Evolutionary conservation across 2,888 invertebrate genomes (phyloP).

Genomic region (Fragum whitleyi): DNA sequence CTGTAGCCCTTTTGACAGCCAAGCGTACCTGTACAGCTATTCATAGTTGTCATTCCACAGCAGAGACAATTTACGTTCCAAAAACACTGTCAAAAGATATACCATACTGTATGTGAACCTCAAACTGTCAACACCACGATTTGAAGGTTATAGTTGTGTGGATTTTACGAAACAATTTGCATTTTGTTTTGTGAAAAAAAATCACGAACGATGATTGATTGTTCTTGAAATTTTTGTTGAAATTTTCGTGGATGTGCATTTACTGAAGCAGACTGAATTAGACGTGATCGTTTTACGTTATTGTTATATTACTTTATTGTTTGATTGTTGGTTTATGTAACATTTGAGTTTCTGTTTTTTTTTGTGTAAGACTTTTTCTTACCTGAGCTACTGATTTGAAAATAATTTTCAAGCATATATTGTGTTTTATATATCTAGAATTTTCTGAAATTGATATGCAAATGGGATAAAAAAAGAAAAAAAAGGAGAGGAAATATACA

Average conservation of each 20-base stretch:
- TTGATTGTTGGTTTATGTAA: no score
- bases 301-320: neutral
- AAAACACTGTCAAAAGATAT: neutral
- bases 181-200: neutral
- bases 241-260: neutral
- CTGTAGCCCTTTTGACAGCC: constrained; percentile 5
- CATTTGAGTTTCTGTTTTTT: no score
- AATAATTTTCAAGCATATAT: no score
- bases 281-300: neutral
- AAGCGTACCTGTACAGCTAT: constrained; percentile 14
- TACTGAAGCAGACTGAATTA: neutral
- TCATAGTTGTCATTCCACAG: constrained; percentile 19
- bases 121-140: neutral
- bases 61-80: neutral
- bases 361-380: no score
- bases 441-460: no score
- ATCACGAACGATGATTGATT: neutral
- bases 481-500: no score
- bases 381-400: no score
- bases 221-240: neutral
- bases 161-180: neutral
- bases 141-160: neutral
- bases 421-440: no score
- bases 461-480: no score
- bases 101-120: neutral